Base-by-base conservation (phyloP, 2,113 vertebrate species). In the Mesoclemmys tuberculata region DNA sequence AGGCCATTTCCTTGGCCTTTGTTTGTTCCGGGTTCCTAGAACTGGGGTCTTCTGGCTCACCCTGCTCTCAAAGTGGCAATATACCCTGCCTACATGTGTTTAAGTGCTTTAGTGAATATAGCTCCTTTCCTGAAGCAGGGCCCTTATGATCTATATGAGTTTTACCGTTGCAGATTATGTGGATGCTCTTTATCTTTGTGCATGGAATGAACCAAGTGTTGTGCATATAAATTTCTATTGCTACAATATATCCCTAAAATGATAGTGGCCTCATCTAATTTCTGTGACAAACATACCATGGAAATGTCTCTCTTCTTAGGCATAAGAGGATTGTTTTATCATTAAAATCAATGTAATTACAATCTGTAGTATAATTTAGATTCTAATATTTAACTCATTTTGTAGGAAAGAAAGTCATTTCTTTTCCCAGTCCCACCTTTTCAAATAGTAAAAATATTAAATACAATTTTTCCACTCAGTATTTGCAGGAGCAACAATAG, bases 261-360 rank as follows among this genome's bases (percentile, higher is more conserved):
- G 44, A 6, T 54, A 85, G n/a, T 61, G 84, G 78, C 0, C 77
- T 89, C 46, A 90, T 89, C 41, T 61, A 91, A 75, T 6, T 12
- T 75, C 3, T 75, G 68, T 9, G 22, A 71, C 35, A 71, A 44
- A 78, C 82, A 91, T 48, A 58, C 10, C 87, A 46, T 22, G 46
- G 3, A 90, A 91, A 54, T 1, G 41, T 5, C 2, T 82, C 8
- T 46, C 55, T 90, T 82, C 35, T 64, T 61, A 52, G 26, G 31
- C 94, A n/a, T 93, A 95, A 71, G 18, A 93, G 61, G 1, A 82
- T 88, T 13, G 5, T 87, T 85, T 91, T 64, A 35, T 81, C 90
- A 92, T 91, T 79, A 18, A 44, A 14, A 41, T 75, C 78, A 80
- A 21, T 55, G 9, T 49, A 78, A 92, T 84, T 7, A 1, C 26